Evolutionary conservation across 1,140 invertebrate genomes (phyloP).

Genomic region (Bombus difficillimus): DNA sequence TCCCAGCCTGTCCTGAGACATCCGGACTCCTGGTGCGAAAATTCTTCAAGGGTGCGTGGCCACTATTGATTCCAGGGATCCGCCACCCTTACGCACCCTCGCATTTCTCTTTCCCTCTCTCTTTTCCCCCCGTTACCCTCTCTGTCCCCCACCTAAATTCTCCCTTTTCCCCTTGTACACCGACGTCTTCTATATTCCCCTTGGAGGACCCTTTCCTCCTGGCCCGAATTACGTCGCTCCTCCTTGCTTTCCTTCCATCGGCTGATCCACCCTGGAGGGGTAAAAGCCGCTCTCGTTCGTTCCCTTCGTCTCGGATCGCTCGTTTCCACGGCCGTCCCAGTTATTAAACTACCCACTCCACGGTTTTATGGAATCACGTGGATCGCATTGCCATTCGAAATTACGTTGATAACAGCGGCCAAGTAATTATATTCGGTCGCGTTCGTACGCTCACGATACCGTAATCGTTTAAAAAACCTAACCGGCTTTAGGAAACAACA

Average conservation of each 20-base stretch:
- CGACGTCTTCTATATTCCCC: conserved; percentile 40
- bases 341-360: conserved; percentile 49
- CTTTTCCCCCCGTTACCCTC: conserved; percentile 32
- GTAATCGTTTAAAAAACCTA: background rate
- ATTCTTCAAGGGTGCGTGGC: conserved; percentile 75
- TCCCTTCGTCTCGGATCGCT: conserved; percentile 38
- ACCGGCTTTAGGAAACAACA: background rate
- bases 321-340: conserved; percentile 52
- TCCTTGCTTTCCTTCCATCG: conserved; percentile 53
- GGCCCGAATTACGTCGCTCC: conserved; percentile 58
- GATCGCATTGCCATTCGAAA: conserved; percentile 42
- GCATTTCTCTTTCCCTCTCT: conserved; percentile 54
- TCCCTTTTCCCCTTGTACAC: conserved; percentile 34
- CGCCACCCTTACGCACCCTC: conserved; percentile 69
- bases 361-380: conserved; percentile 39
- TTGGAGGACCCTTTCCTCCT: conserved; percentile 54
- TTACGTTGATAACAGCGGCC: conserved; percentile 32
- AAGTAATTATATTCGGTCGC: background rate
- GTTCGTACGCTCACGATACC: background rate
- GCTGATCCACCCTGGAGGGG: conserved; percentile 53
- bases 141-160: conserved; percentile 45
- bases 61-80: conserved; percentile 76
- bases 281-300: conserved; percentile 54
- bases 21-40: conserved; percentile 70
- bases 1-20: conserved; percentile 57